These are phyloP conservation scores for human (Homo sapiens) DNA, from an alignment of 2,113 vertebrate species.

Conservation along the genomic window GRCh38 chr1:19198501-19199000, in stretches of 20 bases:
- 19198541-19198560: slow-evolving; percentile 87
- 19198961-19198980: slow-evolving; percentile 33
- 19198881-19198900: slow-evolving; percentile 97
- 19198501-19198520: neutral
- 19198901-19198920: slow-evolving; percentile 98
- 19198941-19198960: slow-evolving; percentile 53
- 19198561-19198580: slow-evolving; percentile 88
- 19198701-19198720: neutral
- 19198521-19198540: slow-evolving; percentile 77
- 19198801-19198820: slow-evolving; percentile 99
- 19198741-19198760: fast-evolving
- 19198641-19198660: slow-evolving; percentile 94
- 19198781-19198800: slow-evolving; percentile 82
- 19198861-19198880: slow-evolving; percentile 98
- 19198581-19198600: slow-evolving; percentile 98
- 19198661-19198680: slow-evolving; percentile 98
- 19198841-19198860: slow-evolving; percentile 99
- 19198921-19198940: slow-evolving; percentile 92
- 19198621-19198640: slow-evolving; percentile 96
- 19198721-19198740: neutral
- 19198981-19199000: neutral
- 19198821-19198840: slow-evolving; percentile 97
- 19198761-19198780: neutral
- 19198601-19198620: slow-evolving; percentile 99
- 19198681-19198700: slow-evolving; percentile 76